Evolutionary conservation across 2,797 vertebrate species (phyloP).

Genomic region (Sternotherus odoratus): DNA sequence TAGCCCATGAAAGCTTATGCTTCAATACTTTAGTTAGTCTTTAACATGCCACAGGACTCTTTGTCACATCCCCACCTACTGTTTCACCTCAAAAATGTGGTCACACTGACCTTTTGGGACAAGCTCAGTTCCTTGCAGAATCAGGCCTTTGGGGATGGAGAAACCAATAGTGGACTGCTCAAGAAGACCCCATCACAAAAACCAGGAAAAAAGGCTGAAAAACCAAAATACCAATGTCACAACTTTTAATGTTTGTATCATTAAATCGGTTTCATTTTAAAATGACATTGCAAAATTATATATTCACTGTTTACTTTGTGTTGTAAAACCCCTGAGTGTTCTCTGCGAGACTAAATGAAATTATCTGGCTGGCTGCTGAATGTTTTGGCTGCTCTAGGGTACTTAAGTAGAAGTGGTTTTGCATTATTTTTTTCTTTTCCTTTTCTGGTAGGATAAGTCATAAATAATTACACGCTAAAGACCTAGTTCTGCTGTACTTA

Average conservation of each 20-base stretch:
- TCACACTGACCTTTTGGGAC: not conserved
- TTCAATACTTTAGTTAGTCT: too few relatives aligned
- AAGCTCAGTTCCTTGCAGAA: not conserved
- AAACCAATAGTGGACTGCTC: not conserved
- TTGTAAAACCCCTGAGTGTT: conserved; percentile 37
- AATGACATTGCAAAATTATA: conserved; percentile 11
- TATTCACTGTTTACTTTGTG: conserved; percentile 51
- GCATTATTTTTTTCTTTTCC: not conserved
- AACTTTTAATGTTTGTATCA: not conserved
- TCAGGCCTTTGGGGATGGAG: not conserved
- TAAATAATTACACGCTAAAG: not conserved
- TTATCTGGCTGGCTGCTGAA: conserved; percentile 8
- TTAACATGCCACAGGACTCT: too few relatives aligned
- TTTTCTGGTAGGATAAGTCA: not conserved
- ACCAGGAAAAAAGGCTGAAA: not conserved
- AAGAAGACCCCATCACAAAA: not conserved
- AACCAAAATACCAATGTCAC: not conserved
- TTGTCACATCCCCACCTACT: not conserved
- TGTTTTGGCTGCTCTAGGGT: conserved; percentile 24
- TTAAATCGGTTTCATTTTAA: conserved; percentile 19
- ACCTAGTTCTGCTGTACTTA: fast-evolving
- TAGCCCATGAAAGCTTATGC: too few relatives aligned
- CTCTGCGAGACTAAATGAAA: conserved; percentile 46
- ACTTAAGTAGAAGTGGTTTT: conserved; percentile 20
- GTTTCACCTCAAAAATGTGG: not conserved